A percentile compares a stretch with the other conserved stretches of the same genome.
phyloP scores from a whole-genome alignment of 1,140 invertebrate species.

The Bombus impatiens region DNA sequence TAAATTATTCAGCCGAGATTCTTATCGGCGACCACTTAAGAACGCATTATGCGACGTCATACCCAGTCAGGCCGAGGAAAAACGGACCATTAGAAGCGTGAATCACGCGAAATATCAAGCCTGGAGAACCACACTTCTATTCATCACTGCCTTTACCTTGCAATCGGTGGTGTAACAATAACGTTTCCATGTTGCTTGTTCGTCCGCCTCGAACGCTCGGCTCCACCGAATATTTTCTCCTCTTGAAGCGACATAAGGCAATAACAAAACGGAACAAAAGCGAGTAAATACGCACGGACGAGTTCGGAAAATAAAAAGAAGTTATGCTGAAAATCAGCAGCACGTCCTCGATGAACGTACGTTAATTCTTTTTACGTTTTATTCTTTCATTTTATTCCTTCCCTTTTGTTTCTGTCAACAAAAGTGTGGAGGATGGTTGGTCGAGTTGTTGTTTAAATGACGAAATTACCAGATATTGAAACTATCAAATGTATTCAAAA shows the following conservation, averaged over 20 bases:
- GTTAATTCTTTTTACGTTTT: background rate
- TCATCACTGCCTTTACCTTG: background rate
- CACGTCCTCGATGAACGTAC: background rate
- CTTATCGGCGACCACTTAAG: background rate
- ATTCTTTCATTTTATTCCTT: too few relatives aligned
- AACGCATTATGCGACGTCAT: constrained; percentile 3
- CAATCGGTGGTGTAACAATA: background rate
- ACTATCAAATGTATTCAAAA: too few relatives aligned
- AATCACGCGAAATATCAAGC: constrained; percentile 4
- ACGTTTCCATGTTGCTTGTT: background rate
- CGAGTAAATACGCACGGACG: background rate
- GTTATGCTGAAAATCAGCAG: background rate
- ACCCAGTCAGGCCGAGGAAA: background rate
- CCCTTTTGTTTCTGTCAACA: background rate
- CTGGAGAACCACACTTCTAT: background rate
- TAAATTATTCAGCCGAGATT: constrained; percentile 11
- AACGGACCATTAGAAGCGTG: constrained; percentile 9
- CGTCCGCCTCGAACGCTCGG: background rate
- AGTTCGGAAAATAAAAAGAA: background rate
- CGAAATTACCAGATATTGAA: too few relatives aligned
- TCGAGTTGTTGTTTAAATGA: too few relatives aligned
- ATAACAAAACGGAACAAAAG: background rate
- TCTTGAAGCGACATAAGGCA: background rate
- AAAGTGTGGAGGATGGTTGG: background rate
- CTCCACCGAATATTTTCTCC: background rate